Evolutionary conservation across 1,140 invertebrate species (phyloP), one percentile per base, ranked within the genome.

Genomic region (Leucophenga varia): DNA sequence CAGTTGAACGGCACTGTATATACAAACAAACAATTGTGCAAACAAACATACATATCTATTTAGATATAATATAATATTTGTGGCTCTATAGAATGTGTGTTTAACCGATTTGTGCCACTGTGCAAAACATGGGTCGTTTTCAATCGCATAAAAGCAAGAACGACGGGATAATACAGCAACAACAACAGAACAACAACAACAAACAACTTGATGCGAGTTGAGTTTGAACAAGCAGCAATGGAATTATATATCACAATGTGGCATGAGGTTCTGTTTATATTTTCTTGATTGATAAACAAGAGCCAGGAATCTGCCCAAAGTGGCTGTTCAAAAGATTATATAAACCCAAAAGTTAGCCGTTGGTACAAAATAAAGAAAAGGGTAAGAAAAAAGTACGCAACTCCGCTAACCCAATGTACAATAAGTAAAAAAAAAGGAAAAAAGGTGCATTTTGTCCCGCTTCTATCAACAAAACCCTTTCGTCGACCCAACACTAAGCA

Each of bases 371-470:
- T 21, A 20, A 43, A 53, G n/a, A n/a, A n/a, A n/a, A n/a, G n/a
- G n/a, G n/a, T n/a, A 37, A 35, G 35, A 35, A 35, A 10, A 6
- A 5, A n/a, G 10, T 34, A 10, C 8, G 10, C n/a, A n/a, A n/a
- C n/a, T n/a, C 12, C 16, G 12, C 32, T 7, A n/a, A 49, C 43
- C 18, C 14, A 20, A 6, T 35, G 42, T n/a, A n/a, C n/a, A n/a
- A n/a, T n/a, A n/a, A n/a, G n/a, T n/a, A n/a, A n/a, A n/a, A n/a
- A n/a, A n/a, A n/a, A n/a, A 31, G 20, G 21, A 5, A 42, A 64
- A 67, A 54, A 63, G 63, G 50, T 67, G 60, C 63, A 67, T 67
- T 67, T 67, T 67, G n/a, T n/a, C n/a, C n/a, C n/a, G n/a, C n/a
- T n/a, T n/a, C n/a, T n/a, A n/a, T n/a, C n/a, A n/a, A n/a, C n/a